Percentiles rank a stretch among this genome's conserved stretches.
Conservation (phyloP, 2,888 invertebrate genomes). For the Pogonocherus hispidulus region DNA sequence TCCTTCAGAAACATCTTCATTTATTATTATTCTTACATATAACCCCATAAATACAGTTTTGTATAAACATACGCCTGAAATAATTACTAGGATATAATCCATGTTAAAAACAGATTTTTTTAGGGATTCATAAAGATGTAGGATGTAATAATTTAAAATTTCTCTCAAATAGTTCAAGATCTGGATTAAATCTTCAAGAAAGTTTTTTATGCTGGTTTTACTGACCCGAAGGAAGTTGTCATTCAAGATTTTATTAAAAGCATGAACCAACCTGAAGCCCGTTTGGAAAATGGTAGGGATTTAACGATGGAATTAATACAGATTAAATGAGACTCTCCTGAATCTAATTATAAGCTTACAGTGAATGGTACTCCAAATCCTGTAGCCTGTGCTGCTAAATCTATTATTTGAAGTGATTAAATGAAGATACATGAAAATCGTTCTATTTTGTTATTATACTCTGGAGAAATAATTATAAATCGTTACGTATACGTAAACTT, state of each 20-base stretch:
- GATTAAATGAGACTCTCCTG: slow-evolving; percentile 57
- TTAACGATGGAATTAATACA: slow-evolving; percentile 58
- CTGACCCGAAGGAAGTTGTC: slow-evolving; percentile 11
- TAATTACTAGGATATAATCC: no score
- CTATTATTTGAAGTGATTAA: background rate
- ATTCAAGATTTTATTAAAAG: slow-evolving; percentile 29
- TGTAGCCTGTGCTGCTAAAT: slow-evolving; percentile 19
- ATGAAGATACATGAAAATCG: background rate
- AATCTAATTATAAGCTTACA: slow-evolving; percentile 57
- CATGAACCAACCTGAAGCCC: background rate
- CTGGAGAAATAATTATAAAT: no score
- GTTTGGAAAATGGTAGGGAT: slow-evolving; percentile 42
- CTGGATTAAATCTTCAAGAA: background rate
- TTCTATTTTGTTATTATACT: background rate
- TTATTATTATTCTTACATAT: no score
- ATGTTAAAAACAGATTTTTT: no score
- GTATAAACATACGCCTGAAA: no score
- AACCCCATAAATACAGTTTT: no score
- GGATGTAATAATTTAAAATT: no score
- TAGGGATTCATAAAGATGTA: no score
- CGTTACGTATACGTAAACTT: background rate
- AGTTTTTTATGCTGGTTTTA: background rate
- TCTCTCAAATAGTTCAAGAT: background rate
- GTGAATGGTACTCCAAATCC: slow-evolving; percentile 48
- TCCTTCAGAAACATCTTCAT: no score